These are phyloP conservation scores for Paramormyrops hopkinsi DNA, from an alignment of 2,797 vertebrate genomes.

Conservation along the genomic window DNA sequence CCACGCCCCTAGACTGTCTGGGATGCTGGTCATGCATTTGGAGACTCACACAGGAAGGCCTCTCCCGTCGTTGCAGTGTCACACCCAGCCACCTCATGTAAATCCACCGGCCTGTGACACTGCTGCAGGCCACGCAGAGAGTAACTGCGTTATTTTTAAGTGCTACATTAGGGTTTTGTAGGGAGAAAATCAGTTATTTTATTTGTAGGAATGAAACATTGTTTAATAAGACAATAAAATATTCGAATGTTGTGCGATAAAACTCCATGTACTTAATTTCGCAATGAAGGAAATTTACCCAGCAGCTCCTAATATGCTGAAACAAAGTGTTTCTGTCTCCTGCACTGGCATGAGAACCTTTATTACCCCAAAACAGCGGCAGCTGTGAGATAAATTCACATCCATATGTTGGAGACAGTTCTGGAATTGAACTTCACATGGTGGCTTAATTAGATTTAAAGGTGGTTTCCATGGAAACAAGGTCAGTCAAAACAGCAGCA, in stretches of 20 bases:
- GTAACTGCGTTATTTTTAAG: neutral
- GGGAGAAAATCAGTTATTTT: neutral
- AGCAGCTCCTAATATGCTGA: neutral
- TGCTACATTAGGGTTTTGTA: neutral
- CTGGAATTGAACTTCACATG: constrained; percentile 6
- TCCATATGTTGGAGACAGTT: neutral
- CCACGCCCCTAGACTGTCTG: neutral
- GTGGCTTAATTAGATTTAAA: constrained; percentile 21
- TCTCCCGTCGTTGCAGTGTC: neutral
- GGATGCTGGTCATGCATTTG: neutral
- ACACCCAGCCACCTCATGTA: neutral
- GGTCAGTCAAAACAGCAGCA: constrained; percentile 11
- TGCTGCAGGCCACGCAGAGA: neutral
- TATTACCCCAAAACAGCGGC: neutral
- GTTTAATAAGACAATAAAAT: constrained; percentile 4
- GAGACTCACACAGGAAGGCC: neutral
- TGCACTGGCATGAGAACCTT: neutral
- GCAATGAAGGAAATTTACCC: neutral
- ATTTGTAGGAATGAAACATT: neutral
- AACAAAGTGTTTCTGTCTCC: neutral
- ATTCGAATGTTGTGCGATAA: neutral
- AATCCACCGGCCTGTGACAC: neutral
- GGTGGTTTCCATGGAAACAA: constrained; percentile 25
- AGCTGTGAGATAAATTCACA: constrained; percentile 11
- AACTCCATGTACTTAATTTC: neutral